Base-by-base conservation (phyloP, 2,888 invertebrate species). In the Bimastos eiseni region DNA sequence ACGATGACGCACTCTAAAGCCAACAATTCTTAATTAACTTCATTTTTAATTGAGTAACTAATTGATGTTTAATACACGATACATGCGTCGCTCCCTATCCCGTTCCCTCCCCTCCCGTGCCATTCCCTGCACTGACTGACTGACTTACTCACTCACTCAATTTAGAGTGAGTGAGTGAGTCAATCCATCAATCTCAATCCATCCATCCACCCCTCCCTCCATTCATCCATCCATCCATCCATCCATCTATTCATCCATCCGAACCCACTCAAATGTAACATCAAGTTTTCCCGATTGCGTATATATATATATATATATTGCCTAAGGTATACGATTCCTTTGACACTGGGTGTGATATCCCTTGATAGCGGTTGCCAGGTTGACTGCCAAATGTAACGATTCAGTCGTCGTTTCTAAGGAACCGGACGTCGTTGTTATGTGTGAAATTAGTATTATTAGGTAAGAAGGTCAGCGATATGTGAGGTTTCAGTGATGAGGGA, bases 291-390 rank as follows among this genome's bases (percentile, higher is more conserved):
- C 19, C 19, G 34, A 34, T 88, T 34, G 24, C 34, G 34, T 88
- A 88, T 88, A 88, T 88, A 88, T 88, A 88, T 88, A 88, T 88
- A 88, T 88, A 88, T 88, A 13, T 88, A 88, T 8, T 13, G 13
- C 34, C 1, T 34, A 88, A 86, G 34, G 34, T 86, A 86, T 86
- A 21, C 34, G 38, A 8, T 37, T 38, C 30, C 15, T 17, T 88
- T 11, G 33, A 1, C 17, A 88, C 24, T 30, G 88, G 34, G 88
- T 88, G 88, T 88, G 6, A 38, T n/a, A 70, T 70, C 70, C 70
- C 70, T 70, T 30, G 70, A n/a, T 70, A 70, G 70, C n/a, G 30
- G 6, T 70, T 70, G n/a, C 30, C 70, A 70, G 30, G 70, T 70
- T 70, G 70, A n/a, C 30, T n/a, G 70, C 1, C 70, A 3, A 70